Evolutionary conservation across 2,113 vertebrate species (phyloP), one percentile per base, ranked within the genome.

Genomic region (Istiophorus platypterus): DNA sequence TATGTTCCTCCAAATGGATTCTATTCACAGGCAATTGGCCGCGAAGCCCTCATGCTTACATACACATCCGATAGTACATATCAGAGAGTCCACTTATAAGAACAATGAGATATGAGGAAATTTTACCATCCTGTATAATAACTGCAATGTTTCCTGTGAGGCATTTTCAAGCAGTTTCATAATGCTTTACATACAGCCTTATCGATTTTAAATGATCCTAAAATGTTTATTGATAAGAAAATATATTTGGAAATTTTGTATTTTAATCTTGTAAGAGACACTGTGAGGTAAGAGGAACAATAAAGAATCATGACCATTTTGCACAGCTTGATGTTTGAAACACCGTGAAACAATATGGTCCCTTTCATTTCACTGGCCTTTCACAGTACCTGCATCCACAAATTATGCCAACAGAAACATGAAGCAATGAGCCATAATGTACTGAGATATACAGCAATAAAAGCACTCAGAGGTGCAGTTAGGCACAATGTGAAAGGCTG

Each of bases 391-490:
- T 71, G 34, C 59, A 56, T n/a, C 54, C 10, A n/a, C n/a, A 65
- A 71, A 70, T 72, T 31, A 64, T 41, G 71, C 66, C 81, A 67
- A 56, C 57, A 2, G 22, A 39, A 74, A 67, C 37, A 41, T 29
- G 49, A 84, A 20, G 63, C 74, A 71, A 80, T 56, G 51, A 80
- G 58, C 76, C 67, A 39, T 34, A 0, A 22, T 14, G 31, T 27
- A 20, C 47, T 1, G 58, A 62, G 34, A 42, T 73, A 45, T 57
- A 71, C 70, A 39, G 65, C 1, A 15, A 69, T 20, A 51, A 11
- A 51, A 76, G 71, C 72, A 45, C 73, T 86, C 56, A 58, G 69
- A 29, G 34, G 54, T 68, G 82, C 54, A 54, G 54, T 76, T 73
- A 18, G 41, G 24, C 45, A 45, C 79, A 47, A 42, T 24, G 41